These are phyloP conservation scores for Leptinotarsa defecta DNA, from an alignment of 1,140 invertebrate genomes.

Conservation along the genomic window DNA sequence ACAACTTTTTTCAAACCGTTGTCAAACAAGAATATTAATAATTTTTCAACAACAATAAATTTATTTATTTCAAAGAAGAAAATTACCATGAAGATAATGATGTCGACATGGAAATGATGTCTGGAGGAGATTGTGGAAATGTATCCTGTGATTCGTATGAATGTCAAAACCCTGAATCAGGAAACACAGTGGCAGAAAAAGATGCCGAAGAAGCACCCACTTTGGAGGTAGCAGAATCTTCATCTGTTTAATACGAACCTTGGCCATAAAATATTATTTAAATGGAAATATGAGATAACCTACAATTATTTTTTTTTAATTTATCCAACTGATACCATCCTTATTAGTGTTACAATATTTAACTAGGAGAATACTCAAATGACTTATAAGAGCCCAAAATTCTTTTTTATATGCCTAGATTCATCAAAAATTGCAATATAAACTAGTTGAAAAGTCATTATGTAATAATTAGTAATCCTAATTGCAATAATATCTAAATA, in stretches of 20 bases:
- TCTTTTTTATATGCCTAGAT: too few species aligned
- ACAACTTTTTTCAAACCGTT: too few species aligned
- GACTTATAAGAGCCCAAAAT: too few species aligned
- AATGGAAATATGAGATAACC: not conserved
- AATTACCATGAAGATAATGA: slow-evolving; percentile 56
- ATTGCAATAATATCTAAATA: too few species aligned
- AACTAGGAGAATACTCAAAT: too few species aligned
- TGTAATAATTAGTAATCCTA: too few species aligned
- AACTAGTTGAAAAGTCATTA: too few species aligned
- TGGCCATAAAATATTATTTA: too few species aligned
- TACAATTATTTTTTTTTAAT: not conserved
- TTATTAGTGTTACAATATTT: too few species aligned
- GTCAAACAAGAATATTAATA: too few species aligned
- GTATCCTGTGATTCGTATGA: slow-evolving; percentile 38
- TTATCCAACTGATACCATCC: not conserved
- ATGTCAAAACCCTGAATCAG: slow-evolving; percentile 37
- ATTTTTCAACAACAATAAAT: too few species aligned
- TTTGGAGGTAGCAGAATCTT: slow-evolving; percentile 14
- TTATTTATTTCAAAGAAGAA: slow-evolving; percentile 40
- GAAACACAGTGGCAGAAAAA: slow-evolving; percentile 43
- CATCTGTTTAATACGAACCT: not conserved
- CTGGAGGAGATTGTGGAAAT: slow-evolving; percentile 49
- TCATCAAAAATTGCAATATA: too few species aligned
- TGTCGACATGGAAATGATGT: slow-evolving; percentile 75
- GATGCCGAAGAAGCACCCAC: slow-evolving; percentile 28